Evolutionary conservation across 2,888 invertebrate species (phyloP), one percentile per base, ranked within the genome.

Genomic region (Bibio marci): DNA sequence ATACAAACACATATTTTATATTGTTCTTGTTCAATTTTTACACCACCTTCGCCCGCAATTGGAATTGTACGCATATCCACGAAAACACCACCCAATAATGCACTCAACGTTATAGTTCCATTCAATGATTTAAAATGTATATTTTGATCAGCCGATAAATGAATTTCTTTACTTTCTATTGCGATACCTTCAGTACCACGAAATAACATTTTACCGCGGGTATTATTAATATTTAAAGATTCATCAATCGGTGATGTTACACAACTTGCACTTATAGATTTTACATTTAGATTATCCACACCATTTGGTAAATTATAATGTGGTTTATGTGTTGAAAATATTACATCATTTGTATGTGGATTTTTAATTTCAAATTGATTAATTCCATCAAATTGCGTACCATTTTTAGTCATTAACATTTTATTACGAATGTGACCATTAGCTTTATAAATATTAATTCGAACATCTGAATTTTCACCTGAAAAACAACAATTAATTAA

Each of bases 1-100:
- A 87, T 86, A 52, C 90, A 90, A 1, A 88, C 78, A 49, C 90
- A 91, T 1, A 91, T 70, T 56, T 90, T 88, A 50, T 77, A 90
- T 54, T 88, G 86, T 0, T 73, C 59, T 41, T 61, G 59, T 3
- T 57, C 58, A 50, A 52, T 65, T 52, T 48, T 65, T 22, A 44
- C 59, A 44, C 53, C 66, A 46, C 22, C 52, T 4, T 66, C 63
- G 8, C 57, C 59, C 2, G 75, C 79, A 35, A 79, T 69, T 0
- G 85, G 83, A 13, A 86, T 63, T 45, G 72, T 73, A 32, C 76
- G 70, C 0, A 79, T 69, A 50, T 85, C 79, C 0, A 88, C 62
- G 38, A 65, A 74, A 0, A 82, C 68, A 0, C 85, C 83, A 34
- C 77, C 72, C 22, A 22, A 22, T 39, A 73, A 71, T 0, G 76